Evolutionary conservation across 2,888 invertebrate genomes (phyloP), one percentile per base, ranked within the genome.

Genomic region (Metallyticus violacea): DNA sequence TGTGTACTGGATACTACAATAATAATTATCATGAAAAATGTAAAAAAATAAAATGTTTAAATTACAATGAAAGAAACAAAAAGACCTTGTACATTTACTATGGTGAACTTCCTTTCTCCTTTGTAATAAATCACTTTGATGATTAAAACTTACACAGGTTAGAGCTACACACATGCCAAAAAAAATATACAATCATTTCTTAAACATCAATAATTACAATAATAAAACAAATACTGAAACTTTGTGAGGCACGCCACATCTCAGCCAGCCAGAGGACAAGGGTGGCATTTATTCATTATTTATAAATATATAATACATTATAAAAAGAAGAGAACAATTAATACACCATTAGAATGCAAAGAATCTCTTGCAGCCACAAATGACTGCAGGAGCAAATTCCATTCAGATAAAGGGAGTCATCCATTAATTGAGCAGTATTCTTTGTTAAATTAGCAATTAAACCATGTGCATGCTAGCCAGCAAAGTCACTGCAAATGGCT

Each of bases 211-310:
- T 88, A 88, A 86, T 88, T 87, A 86, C 86, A 85, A 88, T 86
- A 88, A 88, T 87, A 88, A 87, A 88, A 88, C 88, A 89, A 89
- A 89, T 89, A 89, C 89, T 89, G 89, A 88, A 89, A 87, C 87
- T 88, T 88, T 87, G 88, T 88, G 88, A 89, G 88, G 88, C 89
- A 88, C 88, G 85, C 83, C 85, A 87, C 89, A 88, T 87, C 89
- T 88, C 86, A 88, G 88, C 85, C 86, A 83, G 88, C 88, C 89
- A 88, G 88, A 88, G 89, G 87, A 87, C 87, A 87, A 86, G 88
- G 85, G 87, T 87, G 88, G 88, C 88, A 88, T 88, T 88, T 30
- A 81, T 85, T 87, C 87, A 86, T 88, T 87, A 89, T 88, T 86
- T 87, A 89, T 88, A 85, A 81, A 88, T 87, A 86, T 86, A 86